A percentile compares a stretch with the other conserved stretches of the same genome.
Evolutionary conservation across 2,797 vertebrate genomes (phyloP).

Genomic region (Erethizon dorsatum): DNA sequence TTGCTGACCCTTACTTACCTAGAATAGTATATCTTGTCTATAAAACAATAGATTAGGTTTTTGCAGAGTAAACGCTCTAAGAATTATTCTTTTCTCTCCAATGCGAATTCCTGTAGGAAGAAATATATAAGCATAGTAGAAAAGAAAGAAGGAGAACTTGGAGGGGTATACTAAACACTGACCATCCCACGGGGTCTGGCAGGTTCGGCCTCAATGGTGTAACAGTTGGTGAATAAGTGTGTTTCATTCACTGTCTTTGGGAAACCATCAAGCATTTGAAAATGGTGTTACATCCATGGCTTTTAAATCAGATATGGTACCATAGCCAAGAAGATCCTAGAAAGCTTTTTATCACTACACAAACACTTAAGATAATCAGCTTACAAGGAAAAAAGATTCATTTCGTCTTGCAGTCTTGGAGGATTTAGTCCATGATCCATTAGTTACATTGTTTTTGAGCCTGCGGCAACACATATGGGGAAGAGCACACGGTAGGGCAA

Average conservation of each 20-base stretch:
- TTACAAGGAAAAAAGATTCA: neutral
- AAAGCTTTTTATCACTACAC: neutral
- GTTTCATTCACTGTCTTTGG: neutral
- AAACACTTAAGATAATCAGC: neutral
- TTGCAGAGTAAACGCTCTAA: neutral
- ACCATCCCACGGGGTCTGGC: neutral
- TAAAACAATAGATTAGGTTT: neutral
- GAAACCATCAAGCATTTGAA: neutral
- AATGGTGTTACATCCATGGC: neutral
- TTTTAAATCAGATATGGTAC: conserved; percentile 21
- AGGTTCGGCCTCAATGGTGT: neutral
- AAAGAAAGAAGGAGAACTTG: neutral
- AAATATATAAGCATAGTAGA: neutral
- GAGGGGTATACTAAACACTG: neutral
- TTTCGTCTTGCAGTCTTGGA: neutral
- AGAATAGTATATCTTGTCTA: neutral
- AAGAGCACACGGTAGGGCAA: neutral
- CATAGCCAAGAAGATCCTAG: neutral
- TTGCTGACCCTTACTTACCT: neutral
- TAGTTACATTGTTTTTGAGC: neutral
- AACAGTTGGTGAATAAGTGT: neutral
- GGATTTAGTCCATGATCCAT: neutral
- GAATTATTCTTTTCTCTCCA: conserved; percentile 3
- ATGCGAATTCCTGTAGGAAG: neutral
- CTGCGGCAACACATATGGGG: neutral